phyloP scores from a whole-genome alignment of 2,888 invertebrate genomes.

The Stratiomys singularior region DNA sequence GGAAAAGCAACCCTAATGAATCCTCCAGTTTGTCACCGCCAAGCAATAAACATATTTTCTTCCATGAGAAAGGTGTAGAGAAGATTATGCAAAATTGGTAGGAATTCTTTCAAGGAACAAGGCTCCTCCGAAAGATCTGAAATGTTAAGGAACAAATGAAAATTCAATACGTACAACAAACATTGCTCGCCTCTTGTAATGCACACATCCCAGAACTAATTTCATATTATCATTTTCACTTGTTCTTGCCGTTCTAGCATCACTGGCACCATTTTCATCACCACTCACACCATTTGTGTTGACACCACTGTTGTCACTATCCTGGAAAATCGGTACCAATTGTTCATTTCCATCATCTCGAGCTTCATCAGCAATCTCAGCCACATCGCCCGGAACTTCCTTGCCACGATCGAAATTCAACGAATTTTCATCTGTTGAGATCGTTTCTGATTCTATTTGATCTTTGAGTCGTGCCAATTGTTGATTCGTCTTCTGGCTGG shows the following conservation, averaged over 20 bases:
- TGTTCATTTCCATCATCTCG: background rate
- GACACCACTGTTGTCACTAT: background rate
- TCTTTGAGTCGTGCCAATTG: background rate
- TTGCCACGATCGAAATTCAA: constrained; percentile 31
- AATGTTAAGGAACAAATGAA: background rate
- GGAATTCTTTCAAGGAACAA: too few species aligned
- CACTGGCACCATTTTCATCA: background rate
- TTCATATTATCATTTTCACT: background rate
- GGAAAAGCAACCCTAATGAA: too few species aligned
- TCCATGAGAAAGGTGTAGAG: too few species aligned
- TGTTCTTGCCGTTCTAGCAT: background rate
- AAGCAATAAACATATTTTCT: too few species aligned
- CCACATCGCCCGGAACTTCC: background rate
- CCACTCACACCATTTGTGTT: background rate
- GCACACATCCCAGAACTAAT: constrained; percentile 74
- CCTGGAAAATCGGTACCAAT: background rate
- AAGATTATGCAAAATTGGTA: too few species aligned
- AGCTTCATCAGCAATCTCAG: constrained; percentile 32
- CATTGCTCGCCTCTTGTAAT: constrained; percentile 86
- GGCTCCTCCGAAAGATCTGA: too few species aligned
- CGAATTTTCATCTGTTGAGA: background rate
- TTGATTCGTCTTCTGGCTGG: background rate
- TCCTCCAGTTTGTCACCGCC: too few species aligned
- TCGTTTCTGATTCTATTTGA: background rate
- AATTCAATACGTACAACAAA: constrained; percentile 81